A percentile compares a stretch with the other conserved stretches of the same genome.
phyloP scores from a whole-genome alignment of 2,113 vertebrate genomes.

The Carlito syrichta region DNA sequence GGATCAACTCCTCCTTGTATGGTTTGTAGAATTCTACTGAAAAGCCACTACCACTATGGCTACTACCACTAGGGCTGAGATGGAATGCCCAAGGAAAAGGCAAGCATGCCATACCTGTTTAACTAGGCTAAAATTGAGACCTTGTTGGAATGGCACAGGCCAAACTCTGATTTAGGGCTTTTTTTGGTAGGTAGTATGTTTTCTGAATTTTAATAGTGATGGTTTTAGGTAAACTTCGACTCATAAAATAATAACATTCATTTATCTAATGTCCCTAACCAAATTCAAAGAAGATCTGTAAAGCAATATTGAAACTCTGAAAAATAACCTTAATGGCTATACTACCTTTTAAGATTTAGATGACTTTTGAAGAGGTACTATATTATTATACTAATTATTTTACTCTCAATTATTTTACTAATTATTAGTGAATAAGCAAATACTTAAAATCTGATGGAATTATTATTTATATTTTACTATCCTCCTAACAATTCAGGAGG shows the following conservation, averaged over 20 bases:
- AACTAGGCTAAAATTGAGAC: not conserved
- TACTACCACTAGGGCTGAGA: not conserved
- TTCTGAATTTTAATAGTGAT: not conserved
- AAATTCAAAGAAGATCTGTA: not conserved
- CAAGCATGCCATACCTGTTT: accelerated
- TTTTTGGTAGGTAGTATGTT: no score
- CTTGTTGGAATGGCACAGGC: not conserved
- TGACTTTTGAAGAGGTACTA: not conserved
- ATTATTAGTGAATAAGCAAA: not conserved
- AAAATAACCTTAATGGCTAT: not conserved
- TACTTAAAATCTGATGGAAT: not conserved
- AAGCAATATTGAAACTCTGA: not conserved
- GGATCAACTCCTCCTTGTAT: no score
- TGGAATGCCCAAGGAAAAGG: not conserved
- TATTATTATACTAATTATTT: not conserved
- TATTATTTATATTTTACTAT: not conserved
- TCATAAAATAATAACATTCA: not conserved
- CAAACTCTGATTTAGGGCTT: no score
- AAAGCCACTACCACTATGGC: no score
- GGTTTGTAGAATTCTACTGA: no score
- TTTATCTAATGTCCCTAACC: not conserved
- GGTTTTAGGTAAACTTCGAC: not conserved
- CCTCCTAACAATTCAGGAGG: not conserved
- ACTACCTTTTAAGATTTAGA: not conserved
- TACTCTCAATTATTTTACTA: conserved; percentile 3